Evolutionary conservation across 2,888 invertebrate genomes (phyloP).

Genomic region (Dasysyrphus tricinctus): DNA sequence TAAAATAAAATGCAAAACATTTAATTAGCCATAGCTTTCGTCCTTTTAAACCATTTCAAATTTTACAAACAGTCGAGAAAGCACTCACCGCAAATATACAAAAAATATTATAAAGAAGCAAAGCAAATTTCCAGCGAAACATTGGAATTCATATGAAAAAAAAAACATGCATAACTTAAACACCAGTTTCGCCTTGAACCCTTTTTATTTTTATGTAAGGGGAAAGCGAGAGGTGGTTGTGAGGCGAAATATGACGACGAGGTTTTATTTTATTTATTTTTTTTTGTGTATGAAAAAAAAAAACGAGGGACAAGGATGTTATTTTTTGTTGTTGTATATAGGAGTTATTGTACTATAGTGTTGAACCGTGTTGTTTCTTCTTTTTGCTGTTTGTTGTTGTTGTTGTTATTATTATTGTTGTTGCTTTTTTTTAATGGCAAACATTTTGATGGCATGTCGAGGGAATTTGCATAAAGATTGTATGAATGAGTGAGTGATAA

Average conservation of each 20-base stretch:
- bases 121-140: constrained; percentile 20
- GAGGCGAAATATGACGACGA: neutral
- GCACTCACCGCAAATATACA: constrained; percentile 11
- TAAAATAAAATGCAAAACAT: neutral
- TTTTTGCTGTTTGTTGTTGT: constrained; percentile 1
- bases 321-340: constrained; percentile 6
- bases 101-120: neutral
- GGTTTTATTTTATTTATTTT: constrained; percentile 1
- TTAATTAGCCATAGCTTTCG: constrained; percentile 25
- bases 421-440: constrained; percentile 13
- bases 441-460: constrained; percentile 29
- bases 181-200: constrained; percentile 30
- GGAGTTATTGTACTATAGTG: constrained; percentile 1
- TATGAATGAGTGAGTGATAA: constrained; percentile 27
- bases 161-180: constrained; percentile 37
- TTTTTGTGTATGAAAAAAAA: neutral
- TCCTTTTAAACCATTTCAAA: constrained; percentile 14
- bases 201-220: constrained; percentile 22
- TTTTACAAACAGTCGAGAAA: neutral
- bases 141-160: constrained; percentile 19
- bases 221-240: neutral
- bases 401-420: constrained; percentile 6
- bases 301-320: constrained; percentile 49
- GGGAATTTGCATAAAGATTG: constrained; percentile 30
- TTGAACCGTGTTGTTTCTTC: constrained; percentile 17